Evolutionary conservation across 2,888 invertebrate genomes (phyloP).

Genomic region (Anodontia alba): DNA sequence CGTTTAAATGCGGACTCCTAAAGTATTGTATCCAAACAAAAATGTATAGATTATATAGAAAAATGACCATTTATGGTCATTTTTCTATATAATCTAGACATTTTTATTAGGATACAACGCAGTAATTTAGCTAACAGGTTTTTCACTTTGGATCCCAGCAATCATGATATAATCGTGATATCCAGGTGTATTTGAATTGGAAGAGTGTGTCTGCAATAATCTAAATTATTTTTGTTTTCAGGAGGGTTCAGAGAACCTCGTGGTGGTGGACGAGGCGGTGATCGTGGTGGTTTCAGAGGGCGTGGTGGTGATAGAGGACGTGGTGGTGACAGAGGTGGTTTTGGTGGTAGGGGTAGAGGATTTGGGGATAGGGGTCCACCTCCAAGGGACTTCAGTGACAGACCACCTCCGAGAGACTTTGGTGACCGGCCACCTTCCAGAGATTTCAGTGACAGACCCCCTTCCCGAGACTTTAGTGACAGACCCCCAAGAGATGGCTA

Average conservation of each 20-base stretch:
- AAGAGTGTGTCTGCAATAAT: no score
- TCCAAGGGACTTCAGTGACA: neutral
- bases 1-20: no score
- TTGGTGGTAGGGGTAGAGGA: constrained; percentile 30
- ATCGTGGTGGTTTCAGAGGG: neutral
- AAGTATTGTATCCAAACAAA: no score
- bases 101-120: no score
- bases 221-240: no score
- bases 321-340: constrained; percentile 46
- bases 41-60: no score
- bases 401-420: neutral
- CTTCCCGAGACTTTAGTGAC: constrained; percentile 22
- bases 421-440: neutral
- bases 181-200: no score
- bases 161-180: no score
- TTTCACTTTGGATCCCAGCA: no score
- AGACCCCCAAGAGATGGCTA: constrained; percentile 43
- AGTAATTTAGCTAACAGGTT: no score
- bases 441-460: constrained; percentile 21
- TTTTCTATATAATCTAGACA: no score
- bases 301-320: constrained; percentile 43
- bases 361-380: constrained; percentile 19
- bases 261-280: neutral
- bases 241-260: neutral
- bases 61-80: no score